Evolutionary conservation across 2,888 invertebrate genomes (phyloP).

Genomic region (Myathropa florea): DNA sequence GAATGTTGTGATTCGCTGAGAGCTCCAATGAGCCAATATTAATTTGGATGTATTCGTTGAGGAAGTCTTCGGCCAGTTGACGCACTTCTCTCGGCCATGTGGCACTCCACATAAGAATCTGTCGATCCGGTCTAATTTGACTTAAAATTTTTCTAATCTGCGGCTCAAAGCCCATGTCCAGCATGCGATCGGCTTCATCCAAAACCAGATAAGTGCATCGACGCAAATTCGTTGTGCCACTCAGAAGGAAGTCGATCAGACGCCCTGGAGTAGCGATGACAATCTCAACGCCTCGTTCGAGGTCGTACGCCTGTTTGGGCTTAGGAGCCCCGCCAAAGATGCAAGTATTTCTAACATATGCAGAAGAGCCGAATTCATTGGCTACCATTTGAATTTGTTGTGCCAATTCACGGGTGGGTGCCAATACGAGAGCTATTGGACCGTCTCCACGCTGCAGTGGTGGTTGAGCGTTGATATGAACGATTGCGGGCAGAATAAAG

Average conservation of each 20-base stretch:
- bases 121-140: constrained; percentile 95
- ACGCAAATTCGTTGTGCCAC: constrained; percentile 87
- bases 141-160: constrained; percentile 96
- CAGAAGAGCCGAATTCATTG: constrained; percentile 88
- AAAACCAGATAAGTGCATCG: constrained; percentile 92
- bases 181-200: constrained; percentile 96
- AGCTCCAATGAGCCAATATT: constrained; percentile 92
- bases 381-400: constrained; percentile 93
- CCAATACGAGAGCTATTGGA: constrained; percentile 90
- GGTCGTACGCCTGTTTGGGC: constrained; percentile 86
- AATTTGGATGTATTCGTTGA: constrained; percentile 93
- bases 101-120: constrained; percentile 99
- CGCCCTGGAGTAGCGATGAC: constrained; percentile 95
- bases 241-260: constrained; percentile 91
- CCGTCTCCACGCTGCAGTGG: constrained; percentile 90
- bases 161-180: constrained; percentile 99
- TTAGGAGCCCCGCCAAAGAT: constrained; percentile 97
- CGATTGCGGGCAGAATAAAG: constrained; percentile 91
- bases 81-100: constrained; percentile 99
- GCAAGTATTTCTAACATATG: constrained; percentile 90
- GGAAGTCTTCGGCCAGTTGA: constrained; percentile 94
- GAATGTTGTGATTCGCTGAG: constrained; percentile 93
- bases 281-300: constrained; percentile 91
- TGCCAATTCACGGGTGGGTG: constrained; percentile 89
- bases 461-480: constrained; percentile 92